These are phyloP conservation scores for Nasonia giraulti DNA, from an alignment of 1,140 invertebrate species.

Conservation along the genomic window DNA sequence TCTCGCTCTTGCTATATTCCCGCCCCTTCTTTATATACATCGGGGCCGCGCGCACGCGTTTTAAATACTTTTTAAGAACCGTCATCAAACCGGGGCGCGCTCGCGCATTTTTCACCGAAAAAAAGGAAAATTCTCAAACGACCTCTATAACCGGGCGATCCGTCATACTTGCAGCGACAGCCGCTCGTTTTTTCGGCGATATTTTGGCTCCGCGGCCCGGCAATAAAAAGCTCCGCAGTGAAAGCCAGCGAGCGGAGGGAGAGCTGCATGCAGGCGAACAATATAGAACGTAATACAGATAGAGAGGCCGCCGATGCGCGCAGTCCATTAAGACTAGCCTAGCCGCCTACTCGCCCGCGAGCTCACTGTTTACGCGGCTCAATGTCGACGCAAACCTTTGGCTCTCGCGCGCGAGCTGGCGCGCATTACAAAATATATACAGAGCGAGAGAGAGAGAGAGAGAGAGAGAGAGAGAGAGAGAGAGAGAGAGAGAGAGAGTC, in stretches of 20 bases:
- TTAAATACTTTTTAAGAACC: conserved; percentile 5
- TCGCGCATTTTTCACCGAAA: not conserved
- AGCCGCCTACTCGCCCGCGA: not conserved
- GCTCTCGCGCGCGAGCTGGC: not conserved
- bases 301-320: not conserved
- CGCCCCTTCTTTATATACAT: not conserved
- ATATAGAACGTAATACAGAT: not conserved
- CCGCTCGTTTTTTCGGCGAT: not conserved
- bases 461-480: not conserved
- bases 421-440: conserved; percentile 36
- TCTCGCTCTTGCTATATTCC: not conserved
- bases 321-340: conserved; percentile 25
- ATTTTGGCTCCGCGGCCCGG: not conserved
- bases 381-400: not conserved
- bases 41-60: not conserved
- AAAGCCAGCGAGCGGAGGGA: not conserved
- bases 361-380: not conserved
- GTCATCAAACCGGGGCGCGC: not conserved
- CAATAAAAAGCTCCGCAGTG: not conserved
- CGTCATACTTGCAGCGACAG: not conserved
- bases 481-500: not conserved
- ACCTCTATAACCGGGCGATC: not conserved
- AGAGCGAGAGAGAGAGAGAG: not conserved
- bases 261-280: not conserved
- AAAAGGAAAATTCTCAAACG: not conserved